These are phyloP conservation scores for Ganaspis sp. DNA, from an alignment of 1,140 invertebrate genomes.

Conservation along the genomic window DNA sequence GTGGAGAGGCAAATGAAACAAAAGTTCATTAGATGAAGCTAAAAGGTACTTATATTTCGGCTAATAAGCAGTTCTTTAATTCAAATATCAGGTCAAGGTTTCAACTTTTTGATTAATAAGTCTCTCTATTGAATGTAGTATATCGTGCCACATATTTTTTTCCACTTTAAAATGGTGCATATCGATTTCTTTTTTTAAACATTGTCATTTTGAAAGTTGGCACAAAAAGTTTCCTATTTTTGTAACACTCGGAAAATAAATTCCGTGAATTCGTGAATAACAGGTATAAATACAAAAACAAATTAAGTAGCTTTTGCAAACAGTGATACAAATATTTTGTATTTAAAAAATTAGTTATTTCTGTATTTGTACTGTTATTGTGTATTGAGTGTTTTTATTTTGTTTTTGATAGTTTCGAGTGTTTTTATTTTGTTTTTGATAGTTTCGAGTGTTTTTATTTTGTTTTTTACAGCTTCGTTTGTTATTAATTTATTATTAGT, in stretches of 20 bases:
- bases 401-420: background rate
- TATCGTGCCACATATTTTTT: background rate
- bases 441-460: too few species aligned
- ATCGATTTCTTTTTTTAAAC: slow-evolving; percentile 18
- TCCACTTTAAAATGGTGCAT: background rate
- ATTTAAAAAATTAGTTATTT: too few species aligned
- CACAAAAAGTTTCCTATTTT: slow-evolving; percentile 28
- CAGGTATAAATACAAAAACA: too few species aligned
- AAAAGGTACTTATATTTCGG: slow-evolving; percentile 11
- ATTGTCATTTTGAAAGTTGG: slow-evolving; percentile 8
- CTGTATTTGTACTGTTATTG: too few species aligned
- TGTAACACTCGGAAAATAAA: background rate
- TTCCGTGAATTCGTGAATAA: too few species aligned
- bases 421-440: background rate
- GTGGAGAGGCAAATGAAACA: background rate
- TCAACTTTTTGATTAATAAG: background rate
- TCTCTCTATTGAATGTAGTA: background rate
- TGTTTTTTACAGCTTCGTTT: too few species aligned
- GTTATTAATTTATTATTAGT: background rate
- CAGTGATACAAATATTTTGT: too few species aligned
- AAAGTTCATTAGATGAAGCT: background rate
- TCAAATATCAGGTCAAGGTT: slow-evolving; percentile 24
- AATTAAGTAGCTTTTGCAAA: too few species aligned
- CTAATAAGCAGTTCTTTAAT: background rate
- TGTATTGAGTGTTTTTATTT: too few species aligned